A percentile compares a stretch with the other conserved stretches of the same genome.
These are phyloP conservation scores for Nyctereutes procyonoides DNA, from an alignment of 2,113 vertebrate genomes.

Conservation along the genomic window DNA sequence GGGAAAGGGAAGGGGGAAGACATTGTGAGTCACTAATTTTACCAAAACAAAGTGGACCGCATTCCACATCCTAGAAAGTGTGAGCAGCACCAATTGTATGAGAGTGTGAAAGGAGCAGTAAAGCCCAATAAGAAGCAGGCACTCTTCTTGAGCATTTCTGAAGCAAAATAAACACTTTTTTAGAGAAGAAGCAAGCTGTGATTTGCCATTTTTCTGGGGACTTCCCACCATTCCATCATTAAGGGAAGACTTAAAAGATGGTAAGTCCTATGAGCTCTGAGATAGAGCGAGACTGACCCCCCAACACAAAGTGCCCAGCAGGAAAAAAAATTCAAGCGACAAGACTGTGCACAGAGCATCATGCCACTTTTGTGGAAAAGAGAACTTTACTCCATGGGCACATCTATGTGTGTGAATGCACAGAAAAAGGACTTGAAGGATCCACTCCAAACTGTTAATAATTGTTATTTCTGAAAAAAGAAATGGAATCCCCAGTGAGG, in stretches of 20 bases:
- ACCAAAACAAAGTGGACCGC: constrained; percentile 8
- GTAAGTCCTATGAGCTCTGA: not conserved
- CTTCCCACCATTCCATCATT: not conserved
- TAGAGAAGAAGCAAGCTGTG: not conserved
- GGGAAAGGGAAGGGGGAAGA: not conserved
- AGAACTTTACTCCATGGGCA: not conserved
- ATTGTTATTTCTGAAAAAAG: not conserved
- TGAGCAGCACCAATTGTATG: not conserved
- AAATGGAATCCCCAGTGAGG: not conserved
- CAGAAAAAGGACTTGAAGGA: not conserved
- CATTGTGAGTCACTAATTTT: not conserved
- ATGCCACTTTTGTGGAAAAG: not conserved
- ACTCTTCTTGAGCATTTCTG: not conserved
- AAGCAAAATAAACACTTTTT: not conserved
- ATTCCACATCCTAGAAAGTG: constrained; percentile 28
- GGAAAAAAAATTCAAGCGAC: not conserved
- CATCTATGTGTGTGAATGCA: not conserved
- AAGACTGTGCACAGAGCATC: not conserved
- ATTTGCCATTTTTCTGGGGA: not conserved
- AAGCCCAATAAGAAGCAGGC: not conserved
- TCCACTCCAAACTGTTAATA: not conserved
- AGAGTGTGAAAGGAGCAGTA: not conserved
- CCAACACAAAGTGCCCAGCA: not conserved
- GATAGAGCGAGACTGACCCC: not conserved
- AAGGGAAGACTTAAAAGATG: not conserved